phyloP scores from a whole-genome alignment of 2,888 invertebrate genomes.

The Papilio demoleus region DNA sequence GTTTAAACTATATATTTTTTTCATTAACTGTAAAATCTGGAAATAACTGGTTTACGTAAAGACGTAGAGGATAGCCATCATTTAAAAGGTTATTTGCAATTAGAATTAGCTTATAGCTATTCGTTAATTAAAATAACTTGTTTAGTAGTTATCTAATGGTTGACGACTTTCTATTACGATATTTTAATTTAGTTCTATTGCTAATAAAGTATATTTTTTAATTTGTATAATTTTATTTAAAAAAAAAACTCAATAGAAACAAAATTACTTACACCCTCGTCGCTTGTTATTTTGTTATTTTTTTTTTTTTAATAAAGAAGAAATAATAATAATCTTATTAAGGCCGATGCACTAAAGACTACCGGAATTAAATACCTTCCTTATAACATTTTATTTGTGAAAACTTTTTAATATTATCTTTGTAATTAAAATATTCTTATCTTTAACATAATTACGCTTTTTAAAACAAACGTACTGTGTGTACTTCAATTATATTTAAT shows the following conservation, averaged over 20 bases:
- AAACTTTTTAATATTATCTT: slow-evolving; percentile 22
- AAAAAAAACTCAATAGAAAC: too few species aligned
- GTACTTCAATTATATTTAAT: background rate
- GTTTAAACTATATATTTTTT: too few species aligned
- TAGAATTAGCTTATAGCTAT: background rate
- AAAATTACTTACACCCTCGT: too few species aligned
- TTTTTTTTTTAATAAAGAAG: background rate
- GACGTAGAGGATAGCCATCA: background rate
- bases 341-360: background rate
- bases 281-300: background rate
- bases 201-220: background rate
- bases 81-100: background rate
- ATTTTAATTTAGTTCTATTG: background rate
- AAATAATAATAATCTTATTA: background rate
- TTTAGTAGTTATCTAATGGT: background rate
- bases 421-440: slow-evolving; percentile 17
- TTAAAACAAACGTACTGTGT: background rate
- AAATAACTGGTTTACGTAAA: background rate
- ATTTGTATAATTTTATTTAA: too few species aligned
- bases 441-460: slow-evolving; percentile 23
- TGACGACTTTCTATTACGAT: background rate
- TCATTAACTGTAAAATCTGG: background rate
- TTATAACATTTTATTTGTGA: slow-evolving; percentile 6
- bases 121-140: slow-evolving; percentile 1
- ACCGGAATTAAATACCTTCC: slow-evolving; percentile 7